Conservation (phyloP, 1,140 invertebrate species). For the Leptopilina boulardi region DNA sequence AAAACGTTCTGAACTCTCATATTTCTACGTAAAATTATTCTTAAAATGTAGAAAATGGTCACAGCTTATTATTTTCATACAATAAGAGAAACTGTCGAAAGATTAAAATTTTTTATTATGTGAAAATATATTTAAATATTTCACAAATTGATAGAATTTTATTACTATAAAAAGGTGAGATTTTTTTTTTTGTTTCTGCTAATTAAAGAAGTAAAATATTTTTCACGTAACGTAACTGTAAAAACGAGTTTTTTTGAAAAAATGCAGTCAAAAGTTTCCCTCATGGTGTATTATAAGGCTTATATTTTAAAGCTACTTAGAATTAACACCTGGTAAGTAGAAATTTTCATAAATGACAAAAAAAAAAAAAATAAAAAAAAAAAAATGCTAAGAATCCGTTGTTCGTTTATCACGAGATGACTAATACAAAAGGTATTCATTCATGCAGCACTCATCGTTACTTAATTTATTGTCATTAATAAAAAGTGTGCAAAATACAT, state of each 20-base stretch:
- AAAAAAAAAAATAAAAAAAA: too few species aligned
- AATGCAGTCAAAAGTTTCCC: conserved; percentile 5
- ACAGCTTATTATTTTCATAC: conserved; percentile 22
- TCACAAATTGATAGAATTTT: too few species aligned
- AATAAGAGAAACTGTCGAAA: background rate
- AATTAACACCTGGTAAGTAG: conserved; percentile 23
- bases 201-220: too few species aligned
- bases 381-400: conserved; percentile 26
- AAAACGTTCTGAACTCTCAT: conserved; percentile 3
- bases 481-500: conserved; percentile 10
- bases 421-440: conserved; percentile 45
- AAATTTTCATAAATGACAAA: conserved; percentile 23
- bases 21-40: conserved; percentile 15
- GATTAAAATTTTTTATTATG: background rate
- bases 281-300: background rate
- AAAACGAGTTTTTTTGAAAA: too few species aligned
- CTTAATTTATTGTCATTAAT: conserved; percentile 12
- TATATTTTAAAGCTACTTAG: background rate
- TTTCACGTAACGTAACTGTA: too few species aligned
- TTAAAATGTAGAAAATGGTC: conserved; percentile 31
- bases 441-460: background rate
- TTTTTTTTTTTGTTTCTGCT: too few species aligned
- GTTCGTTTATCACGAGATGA: conserved; percentile 39
- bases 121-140: too few species aligned
- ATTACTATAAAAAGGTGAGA: too few species aligned